A percentile compares a stretch with the other conserved stretches of the same genome.
Conservation (phyloP, 2,888 invertebrate genomes). For the Crossocerus cetratus region DNA sequence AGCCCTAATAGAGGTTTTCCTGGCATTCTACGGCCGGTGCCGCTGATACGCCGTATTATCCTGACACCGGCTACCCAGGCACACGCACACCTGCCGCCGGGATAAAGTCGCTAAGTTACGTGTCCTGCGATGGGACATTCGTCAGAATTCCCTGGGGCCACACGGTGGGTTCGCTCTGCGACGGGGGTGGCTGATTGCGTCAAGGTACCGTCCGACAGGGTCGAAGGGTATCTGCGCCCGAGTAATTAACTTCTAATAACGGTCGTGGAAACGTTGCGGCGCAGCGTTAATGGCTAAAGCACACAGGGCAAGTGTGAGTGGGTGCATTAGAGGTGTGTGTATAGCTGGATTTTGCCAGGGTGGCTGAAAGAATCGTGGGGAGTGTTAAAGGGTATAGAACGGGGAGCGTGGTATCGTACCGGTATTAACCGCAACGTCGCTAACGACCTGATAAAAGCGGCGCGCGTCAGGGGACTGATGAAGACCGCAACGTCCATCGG, state of each 20-base stretch:
- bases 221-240: neutral
- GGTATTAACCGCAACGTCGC: slow-evolving; percentile 45
- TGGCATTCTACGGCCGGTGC: slow-evolving; percentile 15
- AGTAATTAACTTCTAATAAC: neutral
- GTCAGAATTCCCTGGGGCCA: slow-evolving; percentile 8
- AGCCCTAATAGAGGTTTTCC: slow-evolving; percentile 58
- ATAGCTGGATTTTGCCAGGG: too few species aligned
- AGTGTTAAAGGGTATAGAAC: slow-evolving; percentile 23
- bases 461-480: slow-evolving; percentile 33
- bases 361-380: neutral
- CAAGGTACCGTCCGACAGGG: neutral
- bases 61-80: slow-evolving; percentile 46
- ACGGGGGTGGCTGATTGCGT: neutral
- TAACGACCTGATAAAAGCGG: slow-evolving; percentile 49
- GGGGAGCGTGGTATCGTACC: slow-evolving; percentile 26
- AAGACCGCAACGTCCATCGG: slow-evolving; percentile 51
- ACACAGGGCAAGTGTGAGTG: too few species aligned
- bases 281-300: too few species aligned
- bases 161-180: neutral
- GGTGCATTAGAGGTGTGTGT: too few species aligned
- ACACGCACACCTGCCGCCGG: slow-evolving; percentile 1
- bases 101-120: slow-evolving; percentile 18
- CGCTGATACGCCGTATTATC: slow-evolving; percentile 41
- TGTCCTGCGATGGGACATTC: slow-evolving; percentile 15
- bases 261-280: too few species aligned